These are phyloP conservation scores for Syritta pipiens DNA, from an alignment of 2,888 invertebrate genomes.

Conservation along the genomic window DNA sequence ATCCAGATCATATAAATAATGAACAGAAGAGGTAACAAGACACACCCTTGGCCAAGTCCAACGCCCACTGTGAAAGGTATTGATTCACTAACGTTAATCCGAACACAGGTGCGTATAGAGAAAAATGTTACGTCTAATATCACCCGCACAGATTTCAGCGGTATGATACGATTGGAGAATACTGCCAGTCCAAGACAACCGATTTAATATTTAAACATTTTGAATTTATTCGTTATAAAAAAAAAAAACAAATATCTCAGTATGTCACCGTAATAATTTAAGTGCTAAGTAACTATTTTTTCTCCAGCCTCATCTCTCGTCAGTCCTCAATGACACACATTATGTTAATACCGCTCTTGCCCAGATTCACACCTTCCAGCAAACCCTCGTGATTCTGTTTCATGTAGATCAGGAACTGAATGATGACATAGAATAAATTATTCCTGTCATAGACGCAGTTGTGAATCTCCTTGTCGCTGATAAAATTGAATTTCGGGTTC, in stretches of 20 bases:
- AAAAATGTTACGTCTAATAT: no score
- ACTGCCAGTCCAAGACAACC: no score
- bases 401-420: constrained; percentile 89
- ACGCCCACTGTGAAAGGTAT: no score
- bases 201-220: no score
- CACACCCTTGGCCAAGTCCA: no score
- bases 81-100: no score
- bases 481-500: constrained; percentile 79
- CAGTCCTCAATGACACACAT: constrained; percentile 87
- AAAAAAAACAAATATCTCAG: neutral
- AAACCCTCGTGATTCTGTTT: constrained; percentile 87
- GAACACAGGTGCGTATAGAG: no score
- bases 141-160: no score
- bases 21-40: no score
- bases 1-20: no score
- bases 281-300: neutral
- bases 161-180: no score
- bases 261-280: neutral
- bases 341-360: constrained; percentile 90
- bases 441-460: constrained; percentile 90
- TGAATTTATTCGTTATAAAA: no score
- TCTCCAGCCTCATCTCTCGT: constrained; percentile 7
- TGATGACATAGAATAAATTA: constrained; percentile 91
- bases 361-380: constrained; percentile 88
- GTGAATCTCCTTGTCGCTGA: constrained; percentile 83